These are phyloP conservation scores for Australoheros scitulus DNA, from an alignment of 2,113 vertebrate species.

Conservation along the genomic window DNA sequence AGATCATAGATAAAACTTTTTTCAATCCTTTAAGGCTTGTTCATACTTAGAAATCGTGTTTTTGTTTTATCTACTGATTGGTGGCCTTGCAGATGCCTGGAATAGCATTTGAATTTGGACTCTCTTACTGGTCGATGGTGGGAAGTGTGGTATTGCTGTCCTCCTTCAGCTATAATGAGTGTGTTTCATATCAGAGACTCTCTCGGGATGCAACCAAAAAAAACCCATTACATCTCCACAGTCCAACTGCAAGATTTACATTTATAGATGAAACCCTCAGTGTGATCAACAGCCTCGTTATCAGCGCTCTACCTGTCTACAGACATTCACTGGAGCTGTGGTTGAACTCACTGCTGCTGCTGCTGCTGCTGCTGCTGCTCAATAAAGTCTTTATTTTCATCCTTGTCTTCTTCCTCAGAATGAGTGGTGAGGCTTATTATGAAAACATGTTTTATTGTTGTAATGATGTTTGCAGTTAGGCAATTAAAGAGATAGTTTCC, in stretches of 20 bases:
- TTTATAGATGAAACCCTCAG: background rate
- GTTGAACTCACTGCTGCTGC: background rate
- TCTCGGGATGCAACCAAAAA: background rate
- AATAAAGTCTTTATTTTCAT: background rate
- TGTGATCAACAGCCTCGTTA: background rate
- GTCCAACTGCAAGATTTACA: background rate
- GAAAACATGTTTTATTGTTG: slow-evolving; percentile 31
- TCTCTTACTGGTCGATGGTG: background rate
- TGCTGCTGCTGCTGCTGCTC: background rate
- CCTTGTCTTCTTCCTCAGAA: background rate
- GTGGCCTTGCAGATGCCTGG: slow-evolving; percentile 5
- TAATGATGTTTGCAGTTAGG: slow-evolving; percentile 34
- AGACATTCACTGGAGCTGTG: background rate
- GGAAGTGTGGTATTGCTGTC: slow-evolving; percentile 7
- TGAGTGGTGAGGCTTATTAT: background rate
- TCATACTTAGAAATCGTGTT: background rate
- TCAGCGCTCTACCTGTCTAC: background rate
- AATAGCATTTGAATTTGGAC: background rate
- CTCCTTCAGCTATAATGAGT: background rate
- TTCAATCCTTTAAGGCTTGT: fast-evolving
- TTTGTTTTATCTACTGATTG: background rate
- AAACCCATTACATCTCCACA: background rate
- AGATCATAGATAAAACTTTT: background rate
- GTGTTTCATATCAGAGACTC: background rate
- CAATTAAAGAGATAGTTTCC: slow-evolving; percentile 20